Percentiles rank a stretch among this genome's conserved stretches.
Conservation (phyloP, 2,797 vertebrate genomes). For the Hafferia zeledoni region DNA sequence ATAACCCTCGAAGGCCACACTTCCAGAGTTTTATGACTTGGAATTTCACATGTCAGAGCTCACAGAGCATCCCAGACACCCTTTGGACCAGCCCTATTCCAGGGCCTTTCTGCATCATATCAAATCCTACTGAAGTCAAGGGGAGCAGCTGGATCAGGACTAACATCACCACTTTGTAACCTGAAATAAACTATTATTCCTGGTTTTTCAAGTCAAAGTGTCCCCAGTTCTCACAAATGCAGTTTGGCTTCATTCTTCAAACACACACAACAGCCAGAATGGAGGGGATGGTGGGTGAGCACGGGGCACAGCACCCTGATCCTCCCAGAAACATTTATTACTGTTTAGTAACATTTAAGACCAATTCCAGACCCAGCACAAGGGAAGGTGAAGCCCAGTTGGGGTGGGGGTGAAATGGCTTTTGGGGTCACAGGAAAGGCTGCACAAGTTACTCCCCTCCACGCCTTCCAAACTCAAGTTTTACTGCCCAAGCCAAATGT, state of each 20-base stretch:
- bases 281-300: background rate
- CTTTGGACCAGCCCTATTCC: background rate
- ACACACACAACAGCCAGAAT: background rate
- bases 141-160: background rate
- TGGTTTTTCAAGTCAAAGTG: accelerated
- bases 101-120: background rate
- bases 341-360: background rate
- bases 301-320: accelerated
- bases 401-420: background rate
- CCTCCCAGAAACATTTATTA: background rate
- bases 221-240: background rate
- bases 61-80: background rate
- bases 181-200: background rate
- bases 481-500: background rate
- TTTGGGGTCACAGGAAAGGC: background rate
- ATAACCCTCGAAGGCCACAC: background rate
- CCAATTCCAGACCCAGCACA: background rate
- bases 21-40: background rate
- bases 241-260: background rate
- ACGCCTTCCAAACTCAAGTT: background rate
- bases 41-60: background rate
- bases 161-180: background rate
- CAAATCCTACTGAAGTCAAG: background rate
- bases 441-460: background rate
- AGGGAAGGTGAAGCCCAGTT: background rate